phyloP scores from a whole-genome alignment of 2,888 invertebrate species.

The Sarcophaga subvicina region DNA sequence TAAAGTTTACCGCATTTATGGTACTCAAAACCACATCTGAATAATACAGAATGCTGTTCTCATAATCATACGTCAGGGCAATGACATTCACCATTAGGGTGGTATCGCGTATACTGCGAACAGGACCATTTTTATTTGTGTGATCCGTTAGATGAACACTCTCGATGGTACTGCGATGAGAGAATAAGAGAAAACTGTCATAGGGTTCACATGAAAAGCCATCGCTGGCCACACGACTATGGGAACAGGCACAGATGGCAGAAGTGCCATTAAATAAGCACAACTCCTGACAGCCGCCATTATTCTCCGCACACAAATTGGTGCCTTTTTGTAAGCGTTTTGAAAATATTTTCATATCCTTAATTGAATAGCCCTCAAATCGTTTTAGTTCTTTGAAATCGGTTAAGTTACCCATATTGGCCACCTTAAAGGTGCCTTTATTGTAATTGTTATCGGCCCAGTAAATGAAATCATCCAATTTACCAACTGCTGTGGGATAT shows the following conservation, averaged over 20 bases:
- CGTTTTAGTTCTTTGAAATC: slow-evolving; percentile 83
- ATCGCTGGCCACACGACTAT: slow-evolving; percentile 88
- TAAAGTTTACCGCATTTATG: slow-evolving; percentile 91
- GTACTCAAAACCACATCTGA: slow-evolving; percentile 94
- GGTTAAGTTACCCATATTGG: slow-evolving; percentile 84
- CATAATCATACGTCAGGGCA: slow-evolving; percentile 91
- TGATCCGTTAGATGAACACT: slow-evolving; percentile 90
- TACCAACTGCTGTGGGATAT: slow-evolving; percentile 86
- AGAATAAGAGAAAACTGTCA: slow-evolving; percentile 92
- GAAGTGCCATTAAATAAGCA: slow-evolving; percentile 88
- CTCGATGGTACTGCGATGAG: slow-evolving; percentile 90
- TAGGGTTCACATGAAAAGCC: slow-evolving; percentile 88
- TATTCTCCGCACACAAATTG: slow-evolving; percentile 86
- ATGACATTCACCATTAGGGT: slow-evolving; percentile 92
- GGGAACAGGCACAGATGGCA: slow-evolving; percentile 91
- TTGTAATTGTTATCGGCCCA: slow-evolving; percentile 88
- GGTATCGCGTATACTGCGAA: slow-evolving; percentile 87
- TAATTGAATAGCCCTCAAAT: slow-evolving; percentile 86
- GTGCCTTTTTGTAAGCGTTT: slow-evolving; percentile 83
- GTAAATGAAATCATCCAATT: slow-evolving; percentile 85
- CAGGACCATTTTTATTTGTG: slow-evolving; percentile 89
- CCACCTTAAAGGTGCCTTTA: slow-evolving; percentile 85
- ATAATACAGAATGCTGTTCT: slow-evolving; percentile 88
- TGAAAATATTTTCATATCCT: slow-evolving; percentile 87
- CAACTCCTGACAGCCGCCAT: slow-evolving; percentile 90